Evolutionary conservation across 2,888 invertebrate species (phyloP).

Genomic region (Drosophila prolongata): DNA sequence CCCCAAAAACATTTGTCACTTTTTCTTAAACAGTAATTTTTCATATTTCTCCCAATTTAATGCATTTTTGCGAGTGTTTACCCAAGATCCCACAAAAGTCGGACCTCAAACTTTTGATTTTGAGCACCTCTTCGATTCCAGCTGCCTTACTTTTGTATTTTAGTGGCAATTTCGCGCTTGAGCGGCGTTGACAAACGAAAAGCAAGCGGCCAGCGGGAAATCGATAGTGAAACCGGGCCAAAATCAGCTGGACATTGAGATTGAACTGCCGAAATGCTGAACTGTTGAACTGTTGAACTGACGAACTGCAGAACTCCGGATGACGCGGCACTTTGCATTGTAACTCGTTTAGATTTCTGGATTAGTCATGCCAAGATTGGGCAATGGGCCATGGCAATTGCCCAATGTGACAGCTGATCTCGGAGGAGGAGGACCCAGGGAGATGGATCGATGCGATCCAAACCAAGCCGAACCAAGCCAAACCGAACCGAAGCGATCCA

Average conservation of each 20-base stretch:
- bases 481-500: conserved; percentile 14
- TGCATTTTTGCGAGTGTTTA: background rate
- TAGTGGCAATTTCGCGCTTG: conserved; percentile 70
- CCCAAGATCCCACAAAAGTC: background rate
- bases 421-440: conserved; percentile 10
- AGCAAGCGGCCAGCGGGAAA: conserved; percentile 69
- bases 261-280: conserved; percentile 1
- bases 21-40: background rate
- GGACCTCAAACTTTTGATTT: conserved; percentile 7
- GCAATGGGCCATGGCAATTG: conserved; percentile 31
- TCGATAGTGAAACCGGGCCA: conserved; percentile 61
- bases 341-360: conserved; percentile 32
- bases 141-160: conserved; percentile 31
- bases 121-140: conserved; percentile 16
- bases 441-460: conserved; percentile 35
- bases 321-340: conserved; percentile 67
- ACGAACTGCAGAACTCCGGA: conserved; percentile 6
- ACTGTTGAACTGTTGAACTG: background rate
- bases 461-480: background rate
- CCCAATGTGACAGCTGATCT: conserved; percentile 49
- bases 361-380: conserved; percentile 71
- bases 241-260: conserved; percentile 41
- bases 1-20: too few relatives aligned
- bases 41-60: background rate
- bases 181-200: conserved; percentile 56